A percentile compares a stretch with the other conserved stretches of the same genome.
These are phyloP conservation scores for Cichladusa arquata DNA, from an alignment of 2,113 vertebrate genomes.

Conservation along the genomic window DNA sequence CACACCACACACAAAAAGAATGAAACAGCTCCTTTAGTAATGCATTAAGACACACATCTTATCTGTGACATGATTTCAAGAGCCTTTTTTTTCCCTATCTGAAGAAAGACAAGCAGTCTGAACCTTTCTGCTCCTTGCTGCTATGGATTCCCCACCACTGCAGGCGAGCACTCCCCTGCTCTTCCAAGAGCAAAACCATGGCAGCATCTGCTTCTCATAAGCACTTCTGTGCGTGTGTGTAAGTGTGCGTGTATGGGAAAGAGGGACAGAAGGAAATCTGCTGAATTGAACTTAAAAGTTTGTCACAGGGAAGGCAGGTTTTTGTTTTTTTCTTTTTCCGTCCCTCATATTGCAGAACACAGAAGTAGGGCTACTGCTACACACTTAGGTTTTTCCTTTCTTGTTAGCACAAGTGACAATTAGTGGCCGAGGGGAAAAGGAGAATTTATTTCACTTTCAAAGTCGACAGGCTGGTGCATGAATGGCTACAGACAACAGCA, in stretches of 20 bases:
- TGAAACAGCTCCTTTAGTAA: neutral
- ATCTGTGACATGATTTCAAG: constrained; percentile 1
- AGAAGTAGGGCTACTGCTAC: neutral
- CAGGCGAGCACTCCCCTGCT: constrained; percentile 7
- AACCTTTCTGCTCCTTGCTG: neutral
- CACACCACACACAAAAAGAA: neutral
- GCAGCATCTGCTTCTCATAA: constrained; percentile 77
- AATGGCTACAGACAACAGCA: neutral
- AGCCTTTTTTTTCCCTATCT: neutral
- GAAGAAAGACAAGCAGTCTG: neutral
- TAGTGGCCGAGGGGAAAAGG: neutral
- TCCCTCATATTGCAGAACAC: neutral
- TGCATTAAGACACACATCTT: neutral
- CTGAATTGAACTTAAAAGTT: constrained; percentile 46
- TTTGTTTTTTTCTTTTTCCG: neutral
- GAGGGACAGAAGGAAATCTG: constrained; percentile 36
- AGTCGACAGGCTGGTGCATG: accelerated
- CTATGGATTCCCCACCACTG: neutral
- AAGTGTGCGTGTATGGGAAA: neutral
- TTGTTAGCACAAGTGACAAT: neutral
- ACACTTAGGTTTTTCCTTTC: neutral
- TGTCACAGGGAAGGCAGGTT: neutral
- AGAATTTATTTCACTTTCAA: neutral
- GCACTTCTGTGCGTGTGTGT: constrained; percentile 40
- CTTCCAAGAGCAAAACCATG: constrained; percentile 49